phyloP scores from a whole-genome alignment of 1,140 invertebrate species.

The Anoplophora glabripennis region DNA sequence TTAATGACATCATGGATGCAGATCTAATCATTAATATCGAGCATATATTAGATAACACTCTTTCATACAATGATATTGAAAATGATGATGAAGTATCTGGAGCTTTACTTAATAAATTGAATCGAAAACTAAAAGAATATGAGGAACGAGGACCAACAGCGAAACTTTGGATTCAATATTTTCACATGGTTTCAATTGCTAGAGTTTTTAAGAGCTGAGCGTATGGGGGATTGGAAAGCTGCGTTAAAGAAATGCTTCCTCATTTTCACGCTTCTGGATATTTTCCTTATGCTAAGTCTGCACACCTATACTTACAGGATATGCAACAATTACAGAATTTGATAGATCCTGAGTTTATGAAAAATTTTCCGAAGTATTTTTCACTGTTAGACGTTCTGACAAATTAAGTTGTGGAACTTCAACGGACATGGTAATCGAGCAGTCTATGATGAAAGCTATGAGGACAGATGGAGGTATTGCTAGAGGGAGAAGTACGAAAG shows the following conservation, averaged over 20 bases:
- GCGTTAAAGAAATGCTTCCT: conserved; percentile 46
- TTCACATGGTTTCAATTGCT: conserved; percentile 29
- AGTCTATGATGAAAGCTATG: conserved; percentile 48
- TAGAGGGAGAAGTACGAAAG: conserved; percentile 43
- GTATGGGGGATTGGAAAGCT: conserved; percentile 46
- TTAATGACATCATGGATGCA: conserved; percentile 34
- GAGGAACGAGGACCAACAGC: too few relatives aligned
- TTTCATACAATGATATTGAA: too few relatives aligned
- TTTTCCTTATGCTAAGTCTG: conserved; percentile 32
- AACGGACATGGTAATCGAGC: conserved; percentile 43
- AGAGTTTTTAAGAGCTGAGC: conserved; percentile 43
- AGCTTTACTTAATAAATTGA: not conserved
- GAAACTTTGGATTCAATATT: conserved; percentile 3
- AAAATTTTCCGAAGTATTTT: conserved; percentile 38
- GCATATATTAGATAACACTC: not conserved
- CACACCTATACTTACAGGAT: conserved; percentile 47
- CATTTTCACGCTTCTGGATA: conserved; percentile 48
- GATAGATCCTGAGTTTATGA: conserved; percentile 36
- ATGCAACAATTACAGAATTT: conserved; percentile 38
- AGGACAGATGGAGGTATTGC: conserved; percentile 46
- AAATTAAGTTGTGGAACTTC: conserved; percentile 26
- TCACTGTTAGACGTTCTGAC: conserved; percentile 35
- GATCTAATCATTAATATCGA: conserved; percentile 29
- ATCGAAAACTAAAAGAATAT: not conserved
- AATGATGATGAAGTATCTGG: not conserved